Evolutionary conservation across 2,888 invertebrate genomes (phyloP), one percentile per base, ranked within the genome.

Genomic region (Meganola albula): DNA sequence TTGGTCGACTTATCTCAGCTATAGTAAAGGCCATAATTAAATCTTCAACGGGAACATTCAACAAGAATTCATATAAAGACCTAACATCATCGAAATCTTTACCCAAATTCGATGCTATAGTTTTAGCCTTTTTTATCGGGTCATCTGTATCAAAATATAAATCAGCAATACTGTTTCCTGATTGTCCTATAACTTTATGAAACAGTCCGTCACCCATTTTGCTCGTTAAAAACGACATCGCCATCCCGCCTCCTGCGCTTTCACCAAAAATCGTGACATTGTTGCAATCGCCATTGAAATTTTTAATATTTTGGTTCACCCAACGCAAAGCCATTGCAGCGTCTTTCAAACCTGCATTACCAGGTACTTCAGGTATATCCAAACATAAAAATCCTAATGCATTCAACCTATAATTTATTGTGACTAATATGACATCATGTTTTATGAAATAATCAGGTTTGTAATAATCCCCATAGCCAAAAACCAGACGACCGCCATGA

Each of bases 401-500:
- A 50, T 73, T 63, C n/a, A 83, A 41, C 35, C 84, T 70, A 27
- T 78, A 84, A 38, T 83, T 84, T 0, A 78, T 34, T 4, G 83
- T 82, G 0, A 85, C 80, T 14, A 85, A 21, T 14, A 85, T 61
- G 4, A 79, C 71, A 31, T 80, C 66, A 5, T 79, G 54, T 36
- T 64, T 57, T 5, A 85, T 44, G 4, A 71, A 63, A 40, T 74
- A 79, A 35, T 85, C 83, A 0, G 84, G 84, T 11, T 53, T 57
- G 21, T 83, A 82, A 34, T 83, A 84, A 39, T 87, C 77, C 0
- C 88, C 88, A 6, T 84, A 82, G 0, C 89, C 89, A 3, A 87
- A 71, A 1, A 88, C 53, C 42, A 88, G 76, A 29, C 88, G 79
- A 1, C 89, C 89, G 1, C 89, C 89, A 20, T 89, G 89, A 6